Evolutionary conservation across 1,140 invertebrate species (phyloP).

Genomic region (Melanaphis sacchari): DNA sequence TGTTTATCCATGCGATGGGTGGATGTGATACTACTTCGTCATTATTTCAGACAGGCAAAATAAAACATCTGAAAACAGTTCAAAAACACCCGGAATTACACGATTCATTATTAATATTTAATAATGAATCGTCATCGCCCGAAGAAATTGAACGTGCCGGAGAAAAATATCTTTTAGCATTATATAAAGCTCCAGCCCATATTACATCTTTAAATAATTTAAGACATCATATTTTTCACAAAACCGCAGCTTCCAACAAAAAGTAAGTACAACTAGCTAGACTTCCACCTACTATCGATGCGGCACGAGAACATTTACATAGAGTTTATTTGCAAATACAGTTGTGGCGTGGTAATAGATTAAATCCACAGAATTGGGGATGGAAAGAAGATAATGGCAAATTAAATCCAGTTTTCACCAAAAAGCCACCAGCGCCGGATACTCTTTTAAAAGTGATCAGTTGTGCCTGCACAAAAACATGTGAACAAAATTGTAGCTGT

Average conservation of each 20-base stretch:
- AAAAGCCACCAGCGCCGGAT: background rate
- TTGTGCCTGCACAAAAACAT: conserved; percentile 11
- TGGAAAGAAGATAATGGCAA: background rate
- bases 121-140: background rate
- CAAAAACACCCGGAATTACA: background rate
- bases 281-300: conserved; percentile 7
- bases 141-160: background rate
- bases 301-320: background rate
- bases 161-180: background rate
- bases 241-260: conserved; percentile 14
- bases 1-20: conserved; percentile 60
- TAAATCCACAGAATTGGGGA: background rate
- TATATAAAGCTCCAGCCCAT: background rate
- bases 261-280: conserved; percentile 1
- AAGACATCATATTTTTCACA: background rate
- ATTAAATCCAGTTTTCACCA: background rate
- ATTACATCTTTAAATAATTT: background rate
- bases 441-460: background rate
- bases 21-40: conserved; percentile 59
- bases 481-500: conserved; percentile 33
- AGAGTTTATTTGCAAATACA: background rate
- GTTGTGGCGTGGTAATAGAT: background rate
- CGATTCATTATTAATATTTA: conserved; percentile 25
- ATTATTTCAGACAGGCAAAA: conserved; percentile 58
- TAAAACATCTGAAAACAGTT: background rate